These are phyloP conservation scores for Tinea pellionella DNA, from an alignment of 2,888 invertebrate genomes.

Conservation along the genomic window DNA sequence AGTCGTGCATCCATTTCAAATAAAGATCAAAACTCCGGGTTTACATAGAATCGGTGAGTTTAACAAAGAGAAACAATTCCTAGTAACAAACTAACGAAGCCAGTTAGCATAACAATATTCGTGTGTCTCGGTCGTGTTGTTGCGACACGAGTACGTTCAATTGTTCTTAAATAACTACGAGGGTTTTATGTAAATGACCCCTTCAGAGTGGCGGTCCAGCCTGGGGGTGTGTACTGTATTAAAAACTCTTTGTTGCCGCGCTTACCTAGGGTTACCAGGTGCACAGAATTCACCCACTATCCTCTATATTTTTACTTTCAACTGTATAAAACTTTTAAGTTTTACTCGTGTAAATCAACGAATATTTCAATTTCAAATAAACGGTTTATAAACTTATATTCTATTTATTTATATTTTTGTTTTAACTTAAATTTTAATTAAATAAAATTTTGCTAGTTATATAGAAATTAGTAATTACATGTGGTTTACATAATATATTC, in stretches of 20 bases:
- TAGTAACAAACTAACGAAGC: conserved; percentile 65
- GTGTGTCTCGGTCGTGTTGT: conserved; percentile 32
- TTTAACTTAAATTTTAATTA: too few species aligned
- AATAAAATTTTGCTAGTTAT: too few species aligned
- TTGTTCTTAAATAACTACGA: conserved; percentile 55
- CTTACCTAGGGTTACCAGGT: conserved; percentile 4
- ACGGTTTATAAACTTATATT: background rate
- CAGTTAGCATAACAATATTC: conserved; percentile 68
- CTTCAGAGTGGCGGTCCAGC: conserved; percentile 43
- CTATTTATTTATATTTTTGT: background rate
- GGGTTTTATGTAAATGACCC: conserved; percentile 60
- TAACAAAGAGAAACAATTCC: conserved; percentile 56
- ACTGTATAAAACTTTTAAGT: background rate
- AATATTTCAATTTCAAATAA: background rate
- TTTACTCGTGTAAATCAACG: background rate
- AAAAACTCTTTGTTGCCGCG: conserved; percentile 52
- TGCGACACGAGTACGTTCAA: conserved; percentile 32
- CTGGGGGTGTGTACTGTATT: conserved; percentile 55
- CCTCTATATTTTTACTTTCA: background rate
- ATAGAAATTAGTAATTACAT: too few species aligned
- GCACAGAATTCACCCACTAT: background rate
- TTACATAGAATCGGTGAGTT: conserved; percentile 25
- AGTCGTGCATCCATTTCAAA: conserved; percentile 7
- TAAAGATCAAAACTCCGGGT: conserved; percentile 8
- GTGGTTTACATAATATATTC: background rate